Evolutionary conservation across 2,113 vertebrate species (phyloP), one percentile per base, ranked within the genome.

Genomic region (Gobio gobio): DNA sequence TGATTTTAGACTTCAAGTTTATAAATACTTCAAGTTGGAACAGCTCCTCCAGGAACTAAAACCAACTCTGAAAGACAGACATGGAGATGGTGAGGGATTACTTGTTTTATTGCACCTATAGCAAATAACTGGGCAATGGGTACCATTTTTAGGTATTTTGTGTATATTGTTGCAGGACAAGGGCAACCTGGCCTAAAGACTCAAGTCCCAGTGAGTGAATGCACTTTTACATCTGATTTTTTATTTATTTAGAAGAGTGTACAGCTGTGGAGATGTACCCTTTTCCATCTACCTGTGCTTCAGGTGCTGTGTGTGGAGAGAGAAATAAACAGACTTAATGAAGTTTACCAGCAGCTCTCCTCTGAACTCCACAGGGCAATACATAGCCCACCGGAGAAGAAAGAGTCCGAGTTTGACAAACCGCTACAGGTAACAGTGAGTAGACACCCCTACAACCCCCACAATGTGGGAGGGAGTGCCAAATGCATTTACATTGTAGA

Each of bases 291-390:
- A 78, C 45, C n/a, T 89, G 16, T 78, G 0, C 78, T 87, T 43
- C 87, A 94, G 94, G 86, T 89, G 66, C 85, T 86, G 59, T 90
- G 91, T 83, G 33, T 94, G 40, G 94, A 96, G 66, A 91, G 93
- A 82, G 92, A 92, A 85, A 87, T 95, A 79, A 93, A 95, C 87
- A 74, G 75, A 56, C 87, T 95, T 86, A 93, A 94, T 56, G 92
- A 95, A 59, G 92, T 89, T 12, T 96, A 95, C 88, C 86, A 94
- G 86, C 90, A 94, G 84, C 86, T 95, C 26, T 94, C 92, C 33
- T 40, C 90, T 72, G 88, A 93, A 63, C 90, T 93, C 0, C 89
- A 94, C 86, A 83, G 85, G 20, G 83, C 87, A 76, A 74, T 68
- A 64, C 90, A 51, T 82, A 86, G 63, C 59, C 59, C 24, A 68